phyloP scores from a whole-genome alignment of 2,888 invertebrate genomes.

The Bellardia bayeri region DNA sequence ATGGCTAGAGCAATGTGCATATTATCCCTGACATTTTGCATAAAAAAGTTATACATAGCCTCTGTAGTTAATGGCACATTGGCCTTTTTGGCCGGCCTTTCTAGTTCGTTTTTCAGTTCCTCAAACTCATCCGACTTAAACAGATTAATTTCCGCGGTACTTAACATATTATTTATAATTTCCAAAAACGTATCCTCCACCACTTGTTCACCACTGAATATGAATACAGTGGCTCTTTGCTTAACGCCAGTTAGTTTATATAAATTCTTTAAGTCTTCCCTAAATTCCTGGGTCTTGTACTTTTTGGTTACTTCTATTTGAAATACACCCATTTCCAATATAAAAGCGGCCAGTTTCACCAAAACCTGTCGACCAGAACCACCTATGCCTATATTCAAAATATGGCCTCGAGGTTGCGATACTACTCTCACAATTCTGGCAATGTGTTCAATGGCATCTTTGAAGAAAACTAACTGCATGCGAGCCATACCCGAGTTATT shows the following conservation, averaged over 20 bases:
- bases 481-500: constrained; percentile 91
- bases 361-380: constrained; percentile 94
- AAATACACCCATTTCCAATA: constrained; percentile 91
- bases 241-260: constrained; percentile 91
- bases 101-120: constrained; percentile 85
- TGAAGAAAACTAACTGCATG: constrained; percentile 93
- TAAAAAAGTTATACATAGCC: constrained; percentile 90
- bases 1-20: constrained; percentile 93
- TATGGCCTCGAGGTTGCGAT: constrained; percentile 92
- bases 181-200: constrained; percentile 93
- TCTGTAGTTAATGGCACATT: constrained; percentile 87
- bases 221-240: constrained; percentile 90
- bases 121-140: constrained; percentile 95
- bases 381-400: constrained; percentile 93
- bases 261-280: constrained; percentile 91
- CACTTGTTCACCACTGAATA: constrained; percentile 94
- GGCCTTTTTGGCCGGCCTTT: constrained; percentile 79
- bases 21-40: constrained; percentile 90
- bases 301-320: constrained; percentile 92
- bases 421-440: constrained; percentile 92
- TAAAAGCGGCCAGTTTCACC: constrained; percentile 90
- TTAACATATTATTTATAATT: constrained; percentile 94
- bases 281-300: constrained; percentile 91
- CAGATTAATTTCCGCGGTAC: constrained; percentile 95
- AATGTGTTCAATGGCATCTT: constrained; percentile 94